Conservation (phyloP, 2,888 invertebrate genomes). For the Biston stratarius region DNA sequence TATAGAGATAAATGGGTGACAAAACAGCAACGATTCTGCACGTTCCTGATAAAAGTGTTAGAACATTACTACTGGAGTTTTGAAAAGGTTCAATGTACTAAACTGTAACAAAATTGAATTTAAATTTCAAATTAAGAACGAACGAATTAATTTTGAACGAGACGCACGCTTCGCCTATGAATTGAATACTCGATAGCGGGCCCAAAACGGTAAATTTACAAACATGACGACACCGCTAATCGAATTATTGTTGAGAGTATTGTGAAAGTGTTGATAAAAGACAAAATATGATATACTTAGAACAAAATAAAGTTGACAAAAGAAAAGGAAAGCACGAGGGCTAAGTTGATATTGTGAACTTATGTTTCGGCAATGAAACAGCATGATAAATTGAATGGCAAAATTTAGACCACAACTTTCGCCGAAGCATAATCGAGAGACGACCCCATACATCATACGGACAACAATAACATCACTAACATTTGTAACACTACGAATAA, state of each 20-base stretch:
- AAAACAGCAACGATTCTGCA: slow-evolving; percentile 10
- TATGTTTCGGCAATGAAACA: not conserved
- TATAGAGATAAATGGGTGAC: slow-evolving; percentile 34
- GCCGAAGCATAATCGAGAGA: slow-evolving; percentile 28
- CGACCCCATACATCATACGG: slow-evolving; percentile 45
- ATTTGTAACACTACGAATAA: slow-evolving; percentile 64
- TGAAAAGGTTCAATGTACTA: slow-evolving; percentile 38
- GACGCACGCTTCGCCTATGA: slow-evolving; percentile 56
- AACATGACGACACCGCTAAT: slow-evolving; percentile 65
- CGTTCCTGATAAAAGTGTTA: slow-evolving; percentile 11
- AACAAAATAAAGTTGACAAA: slow-evolving; percentile 10
- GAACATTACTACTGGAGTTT: slow-evolving; percentile 1
- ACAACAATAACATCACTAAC: slow-evolving; percentile 58
- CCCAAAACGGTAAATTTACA: slow-evolving; percentile 56
- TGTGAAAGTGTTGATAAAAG: slow-evolving; percentile 47
- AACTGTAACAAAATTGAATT: slow-evolving; percentile 42
- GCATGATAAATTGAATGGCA: slow-evolving; percentile 14
- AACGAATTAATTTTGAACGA: slow-evolving; percentile 54
- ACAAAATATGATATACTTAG: slow-evolving; percentile 7
- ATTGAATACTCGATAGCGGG: slow-evolving; percentile 49
- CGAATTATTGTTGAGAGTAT: slow-evolving; percentile 56
- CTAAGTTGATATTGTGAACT: not conserved
- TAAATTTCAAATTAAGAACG: slow-evolving; percentile 40
- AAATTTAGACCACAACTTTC: slow-evolving; percentile 37
- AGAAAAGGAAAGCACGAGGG: slow-evolving; percentile 2